A percentile compares a stretch with the other conserved stretches of the same genome.
Evolutionary conservation across 2,888 invertebrate genomes (phyloP).

Genomic region (Ferrisia virgata): DNA sequence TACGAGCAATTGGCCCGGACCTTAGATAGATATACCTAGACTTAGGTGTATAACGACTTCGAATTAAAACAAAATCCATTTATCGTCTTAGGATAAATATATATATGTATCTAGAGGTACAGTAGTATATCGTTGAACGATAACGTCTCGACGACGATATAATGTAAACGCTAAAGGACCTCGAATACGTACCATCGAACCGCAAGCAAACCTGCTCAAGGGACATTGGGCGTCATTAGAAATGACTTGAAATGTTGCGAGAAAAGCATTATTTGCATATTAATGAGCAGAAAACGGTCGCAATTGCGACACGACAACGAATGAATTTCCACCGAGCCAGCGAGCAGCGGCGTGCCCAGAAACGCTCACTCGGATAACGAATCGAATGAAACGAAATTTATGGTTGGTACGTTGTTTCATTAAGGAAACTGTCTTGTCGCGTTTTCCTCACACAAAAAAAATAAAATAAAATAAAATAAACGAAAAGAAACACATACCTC

Average conservation of each 20-base stretch:
- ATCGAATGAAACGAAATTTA: constrained; percentile 41
- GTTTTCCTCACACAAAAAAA: too few species aligned
- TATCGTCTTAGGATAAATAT: constrained; percentile 19
- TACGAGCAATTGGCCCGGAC: background rate
- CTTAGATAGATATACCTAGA: background rate
- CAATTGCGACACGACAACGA: constrained; percentile 23
- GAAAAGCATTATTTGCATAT: constrained; percentile 42
- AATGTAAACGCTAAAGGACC: constrained; percentile 1
- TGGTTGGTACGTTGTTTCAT: constrained; percentile 40
- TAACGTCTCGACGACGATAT: constrained; percentile 24
- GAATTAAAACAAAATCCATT: constrained; percentile 16
- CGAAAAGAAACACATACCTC: too few species aligned
- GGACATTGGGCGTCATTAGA: constrained; percentile 33
- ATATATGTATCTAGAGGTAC: too few species aligned
- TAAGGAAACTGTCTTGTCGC: constrained; percentile 35
- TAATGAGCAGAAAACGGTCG: constrained; percentile 41
- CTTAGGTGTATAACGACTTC: background rate
- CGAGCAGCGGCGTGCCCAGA: background rate
- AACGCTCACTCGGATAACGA: constrained; percentile 8
- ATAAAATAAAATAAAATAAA: too few species aligned
- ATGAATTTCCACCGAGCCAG: background rate
- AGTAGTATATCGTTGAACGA: background rate
- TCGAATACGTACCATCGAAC: background rate
- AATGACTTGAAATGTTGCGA: constrained; percentile 40
- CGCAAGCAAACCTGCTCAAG: constrained; percentile 14